phyloP scores from a whole-genome alignment of 2,797 vertebrate species.

The Perodicticus potto region DNA sequence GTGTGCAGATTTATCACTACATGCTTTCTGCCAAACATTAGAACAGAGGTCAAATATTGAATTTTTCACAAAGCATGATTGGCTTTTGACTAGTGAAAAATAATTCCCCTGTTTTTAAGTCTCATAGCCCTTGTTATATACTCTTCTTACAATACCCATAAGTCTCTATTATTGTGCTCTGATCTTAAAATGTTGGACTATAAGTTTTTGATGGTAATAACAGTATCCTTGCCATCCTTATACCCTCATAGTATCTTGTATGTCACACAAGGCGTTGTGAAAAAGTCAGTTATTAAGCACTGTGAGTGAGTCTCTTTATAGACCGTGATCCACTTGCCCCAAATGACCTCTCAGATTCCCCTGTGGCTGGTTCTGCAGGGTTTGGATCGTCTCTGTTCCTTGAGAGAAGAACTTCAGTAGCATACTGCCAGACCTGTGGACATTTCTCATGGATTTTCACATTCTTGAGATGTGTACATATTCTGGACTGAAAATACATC shows the following conservation, averaged over 20 bases:
- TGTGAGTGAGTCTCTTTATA: background rate
- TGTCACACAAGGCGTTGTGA: background rate
- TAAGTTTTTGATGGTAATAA: background rate
- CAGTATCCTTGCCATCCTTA: background rate
- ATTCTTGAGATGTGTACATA: background rate
- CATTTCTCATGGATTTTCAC: background rate
- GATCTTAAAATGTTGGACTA: background rate
- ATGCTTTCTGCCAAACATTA: background rate
- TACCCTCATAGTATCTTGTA: background rate
- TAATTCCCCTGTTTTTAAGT: background rate
- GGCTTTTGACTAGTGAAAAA: background rate
- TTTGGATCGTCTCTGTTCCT: background rate
- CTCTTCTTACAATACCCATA: background rate
- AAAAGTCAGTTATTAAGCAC: background rate
- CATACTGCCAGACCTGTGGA: background rate
- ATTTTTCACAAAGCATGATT: conserved; percentile 17
- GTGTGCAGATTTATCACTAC: background rate
- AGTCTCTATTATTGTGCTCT: background rate
- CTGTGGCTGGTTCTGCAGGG: background rate
- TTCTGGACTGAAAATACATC: background rate
- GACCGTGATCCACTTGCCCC: background rate
- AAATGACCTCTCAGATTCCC: background rate
- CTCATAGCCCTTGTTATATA: background rate
- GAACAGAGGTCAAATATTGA: background rate
- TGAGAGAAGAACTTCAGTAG: background rate